Percentiles rank a stretch among this genome's conserved stretches.
Evolutionary conservation across 2,888 invertebrate species (phyloP).

Genomic region (Cyaniris semiargus): DNA sequence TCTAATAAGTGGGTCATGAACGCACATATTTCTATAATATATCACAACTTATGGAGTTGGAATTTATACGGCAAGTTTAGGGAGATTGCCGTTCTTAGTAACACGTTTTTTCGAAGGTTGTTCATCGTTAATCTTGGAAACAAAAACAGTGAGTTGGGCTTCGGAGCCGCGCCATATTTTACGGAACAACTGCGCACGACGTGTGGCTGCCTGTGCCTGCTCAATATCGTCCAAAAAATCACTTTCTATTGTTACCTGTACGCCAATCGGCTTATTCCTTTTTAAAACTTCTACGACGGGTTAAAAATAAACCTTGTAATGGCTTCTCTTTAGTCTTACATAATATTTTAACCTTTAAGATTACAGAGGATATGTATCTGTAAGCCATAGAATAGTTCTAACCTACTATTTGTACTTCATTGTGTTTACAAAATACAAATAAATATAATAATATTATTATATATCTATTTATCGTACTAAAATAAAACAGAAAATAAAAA

Average conservation of each 20-base stretch:
- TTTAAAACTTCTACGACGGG: not conserved
- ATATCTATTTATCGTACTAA: too few species aligned
- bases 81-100: conserved; percentile 72
- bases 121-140: conserved; percentile 79
- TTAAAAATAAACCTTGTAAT: not conserved
- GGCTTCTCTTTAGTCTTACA: not conserved
- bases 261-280: conserved; percentile 18
- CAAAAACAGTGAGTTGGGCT: conserved; percentile 73
- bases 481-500: too few species aligned
- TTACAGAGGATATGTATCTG: too few species aligned
- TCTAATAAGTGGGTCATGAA: not conserved
- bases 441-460: too few species aligned
- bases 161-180: conserved; percentile 66
- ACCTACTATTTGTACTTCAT: too few species aligned
- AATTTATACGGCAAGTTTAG: conserved; percentile 61
- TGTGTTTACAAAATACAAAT: too few species aligned
- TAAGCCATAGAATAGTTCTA: too few species aligned
- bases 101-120: conserved; percentile 74
- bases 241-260: conserved; percentile 38
- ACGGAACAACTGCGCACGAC: conserved; percentile 71
- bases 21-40: conserved; percentile 8
- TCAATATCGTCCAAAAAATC: conserved; percentile 39
- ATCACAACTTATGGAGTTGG: conserved; percentile 20
- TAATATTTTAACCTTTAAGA: too few species aligned
- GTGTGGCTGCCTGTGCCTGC: conserved; percentile 54